Evolutionary conservation across 2,888 invertebrate genomes (phyloP), one percentile per base, ranked within the genome.

Genomic region (Silvanus unidentatus): DNA sequence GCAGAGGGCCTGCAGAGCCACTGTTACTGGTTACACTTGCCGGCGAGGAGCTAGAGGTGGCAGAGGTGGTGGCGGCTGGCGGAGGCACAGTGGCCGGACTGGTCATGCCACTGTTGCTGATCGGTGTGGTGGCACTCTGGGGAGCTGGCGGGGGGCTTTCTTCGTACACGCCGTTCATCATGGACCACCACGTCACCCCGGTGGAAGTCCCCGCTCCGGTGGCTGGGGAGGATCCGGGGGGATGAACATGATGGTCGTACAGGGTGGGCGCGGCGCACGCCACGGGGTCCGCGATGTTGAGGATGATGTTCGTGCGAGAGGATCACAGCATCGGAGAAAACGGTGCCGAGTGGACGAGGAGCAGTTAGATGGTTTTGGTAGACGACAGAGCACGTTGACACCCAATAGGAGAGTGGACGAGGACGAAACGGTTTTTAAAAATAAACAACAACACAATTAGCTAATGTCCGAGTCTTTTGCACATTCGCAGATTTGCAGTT

Each of bases 161-260:
- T 73, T 86, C 86, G 77, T 86, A 86, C 61, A 84, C 77, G 75
- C 85, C 84, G 82, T 85, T 86, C 85, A 85, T 85, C 84, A 86
- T 85, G 77, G 81, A 80, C 82, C 86, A 86, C 84, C 85, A 85
- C 77, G 84, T 82, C 78, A 85, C 82, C 80, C 85, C 85, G 82
- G 85, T 79, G 82, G 83, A 81, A 81, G 84, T 80, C 78, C 82
- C 84, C 81, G 84, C 81, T 79, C 82, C 82, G 82, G 83, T 82
- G 81, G 83, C 83, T 84, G 84, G 80, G 75, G 80, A 80, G 74
- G 77, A 77, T 75, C 79, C 80, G 76, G 77, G 79, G 68, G 80
- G 80, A 59, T 71, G 81, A 77, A 82, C 81, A 76, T 83, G 82
- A 83, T 84, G 84, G 81, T 86, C 85, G 83, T 85, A 85, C 81